These are phyloP conservation scores for Orthosia gothica DNA, from an alignment of 2,888 invertebrate genomes.

Conservation along the genomic window DNA sequence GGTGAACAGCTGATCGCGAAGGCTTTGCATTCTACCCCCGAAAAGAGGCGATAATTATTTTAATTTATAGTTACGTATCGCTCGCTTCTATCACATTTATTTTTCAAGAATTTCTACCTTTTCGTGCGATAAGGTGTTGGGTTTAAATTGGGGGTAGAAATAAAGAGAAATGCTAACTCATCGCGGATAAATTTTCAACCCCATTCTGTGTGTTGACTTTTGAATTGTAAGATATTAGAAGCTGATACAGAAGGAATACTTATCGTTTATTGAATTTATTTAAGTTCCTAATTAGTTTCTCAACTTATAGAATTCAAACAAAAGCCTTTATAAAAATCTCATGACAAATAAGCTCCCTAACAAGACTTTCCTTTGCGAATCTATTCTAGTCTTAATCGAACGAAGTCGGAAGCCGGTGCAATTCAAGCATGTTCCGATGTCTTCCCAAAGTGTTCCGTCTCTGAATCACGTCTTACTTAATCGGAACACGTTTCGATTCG, in stretches of 20 bases:
- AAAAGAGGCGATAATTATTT: slow-evolving; percentile 87
- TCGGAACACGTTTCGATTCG: slow-evolving; percentile 70
- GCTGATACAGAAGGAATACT: slow-evolving; percentile 9
- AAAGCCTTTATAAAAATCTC: neutral
- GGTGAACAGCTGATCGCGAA: slow-evolving; percentile 60
- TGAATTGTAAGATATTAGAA: slow-evolving; percentile 17
- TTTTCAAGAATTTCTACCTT: slow-evolving; percentile 63
- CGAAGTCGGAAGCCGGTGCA: slow-evolving; percentile 46
- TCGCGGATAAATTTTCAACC: slow-evolving; percentile 36
- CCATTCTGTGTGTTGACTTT: slow-evolving; percentile 37
- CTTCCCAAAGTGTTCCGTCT: slow-evolving; percentile 69
- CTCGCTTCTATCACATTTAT: slow-evolving; percentile 66
- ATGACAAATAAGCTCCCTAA: slow-evolving; percentile 1
- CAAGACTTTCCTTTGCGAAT: slow-evolving; percentile 13
- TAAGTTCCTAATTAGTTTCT: neutral
- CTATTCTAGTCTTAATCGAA: slow-evolving; percentile 44
- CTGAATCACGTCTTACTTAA: slow-evolving; percentile 65
- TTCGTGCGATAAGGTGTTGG: slow-evolving; percentile 61
- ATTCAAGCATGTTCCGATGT: slow-evolving; percentile 75
- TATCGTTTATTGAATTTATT: slow-evolving; percentile 25
- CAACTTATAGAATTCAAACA: neutral
- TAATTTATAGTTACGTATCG: slow-evolving; percentile 79
- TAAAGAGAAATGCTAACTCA: slow-evolving; percentile 54
- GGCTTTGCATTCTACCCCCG: slow-evolving; percentile 78
- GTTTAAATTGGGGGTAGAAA: slow-evolving; percentile 51